Base-by-base conservation (phyloP, 2,888 invertebrate genomes). In the Agrotis segetum region DNA sequence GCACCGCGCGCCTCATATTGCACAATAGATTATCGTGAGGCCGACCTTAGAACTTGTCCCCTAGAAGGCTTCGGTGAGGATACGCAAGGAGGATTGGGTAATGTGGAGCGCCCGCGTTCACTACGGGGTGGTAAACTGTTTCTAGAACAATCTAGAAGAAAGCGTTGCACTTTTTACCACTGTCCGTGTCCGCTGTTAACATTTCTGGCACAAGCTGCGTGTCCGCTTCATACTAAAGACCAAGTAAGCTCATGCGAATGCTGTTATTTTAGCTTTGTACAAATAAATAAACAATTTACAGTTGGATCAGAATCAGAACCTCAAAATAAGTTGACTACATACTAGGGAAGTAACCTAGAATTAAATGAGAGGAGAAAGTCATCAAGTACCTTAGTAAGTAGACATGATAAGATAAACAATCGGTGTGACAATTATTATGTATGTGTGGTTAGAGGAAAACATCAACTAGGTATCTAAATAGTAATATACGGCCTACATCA, bases 1-100 rank as follows among this genome's bases (percentile, higher is more conserved):
- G 87, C 87, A 87, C 90, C 88, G 91, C 90, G 90, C 90, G 90
- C 91, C 89, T 87, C 90, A 90, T 89, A 90, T 95, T 95, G 94
- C 95, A 90, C 94, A 95, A 95, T 92, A 88, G 85, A 88, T 71
- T 84, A 87, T 83, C 87, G 85, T 86, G 82, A 82, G 87, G 79
- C 83, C 88, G 90, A 91, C 91, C 90, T 91, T 88, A 85, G 81
- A 78, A 85, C 87, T 85, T 87, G 83, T 80, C 88, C 85, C 83
- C 84, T 77, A 84, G 65, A 85, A 82, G 84, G 84, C 72, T 80
- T 65, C 67, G 71, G 17, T 49, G 75, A 84, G 79, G 81, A 67
- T 79, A 78, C 60, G 71, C 74, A 79, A 74, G 71, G 79, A 74
- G 71, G 79, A 74, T 77, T 71, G 69, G 60, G 68, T 49, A 60